Evolutionary conservation across 2,113 vertebrate genomes (phyloP), one percentile per base, ranked within the genome.

Genomic region (Aphelocoma coerulescens): DNA sequence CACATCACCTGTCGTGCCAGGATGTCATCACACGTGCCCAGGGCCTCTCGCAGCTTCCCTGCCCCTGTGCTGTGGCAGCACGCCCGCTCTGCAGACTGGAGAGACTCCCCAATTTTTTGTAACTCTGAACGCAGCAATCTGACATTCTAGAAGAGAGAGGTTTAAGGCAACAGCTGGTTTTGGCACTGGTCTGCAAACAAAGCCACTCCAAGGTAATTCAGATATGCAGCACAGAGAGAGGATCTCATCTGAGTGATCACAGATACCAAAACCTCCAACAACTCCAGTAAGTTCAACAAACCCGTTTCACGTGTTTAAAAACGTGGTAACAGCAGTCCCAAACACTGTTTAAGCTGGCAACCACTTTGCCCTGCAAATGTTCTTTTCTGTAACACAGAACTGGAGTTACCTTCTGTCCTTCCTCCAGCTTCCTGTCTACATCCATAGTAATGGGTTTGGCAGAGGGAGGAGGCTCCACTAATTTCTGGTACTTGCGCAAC

Each of bases 21-120:
- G 49, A 98, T 99, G 39, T 98, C 98, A 88, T 99, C 98, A 39
- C 99, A 99, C 0, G 49, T 95, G 15, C 85, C 80, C 44, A 99
- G 97, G 10, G 98, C 97, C 43, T 98, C 98, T 2, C 99, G 98
- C 65, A 99, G 98, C 68, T 96, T 98, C 48, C 98, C 99, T 37
- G 98, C 99, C 16, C 98, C 98, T 1, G 99, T 99, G 88, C 98
- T 99, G 88, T 99, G 98, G 91, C 99, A 99, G 91, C 99, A 99
- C 0, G 99, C 99, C 76, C 99, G 97, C 95, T 99, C 99, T 26
- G 99, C 99, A 33, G 99, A 97, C 97, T 99, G 99, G 77, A 99
- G 98, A 66, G 98, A 98, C 20, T 94, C 19, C 2, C 98, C 98
- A 66, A 99, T 97, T 79, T 96, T 98, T 82, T 98, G 98, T 71